Percentiles rank a stretch among this genome's conserved stretches.
Evolutionary conservation across 2,113 vertebrate genomes (phyloP).

Genomic region (Atherinomorus stipes): DNA sequence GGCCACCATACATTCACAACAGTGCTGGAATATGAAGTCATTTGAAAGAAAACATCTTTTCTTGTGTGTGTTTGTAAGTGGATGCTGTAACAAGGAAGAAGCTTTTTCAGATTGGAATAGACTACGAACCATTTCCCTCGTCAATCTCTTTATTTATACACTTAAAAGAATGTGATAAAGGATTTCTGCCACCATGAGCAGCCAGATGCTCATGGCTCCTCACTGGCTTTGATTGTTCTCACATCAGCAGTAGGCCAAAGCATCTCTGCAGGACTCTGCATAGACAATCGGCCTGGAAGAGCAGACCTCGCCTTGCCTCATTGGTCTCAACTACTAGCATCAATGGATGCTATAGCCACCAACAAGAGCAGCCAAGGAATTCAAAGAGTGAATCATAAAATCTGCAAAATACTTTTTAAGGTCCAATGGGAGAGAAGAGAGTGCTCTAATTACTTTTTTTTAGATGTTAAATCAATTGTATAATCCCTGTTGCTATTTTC

Average conservation of each 20-base stretch:
- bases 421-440: constrained; percentile 75
- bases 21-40: too few species aligned
- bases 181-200: constrained; percentile 65
- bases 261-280: constrained; percentile 66
- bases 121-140: constrained; percentile 56
- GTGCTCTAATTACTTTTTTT: constrained; percentile 74
- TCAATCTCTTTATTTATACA: constrained; percentile 63
- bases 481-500: constrained; percentile 81
- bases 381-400: constrained; percentile 88
- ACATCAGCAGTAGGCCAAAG: constrained; percentile 80
- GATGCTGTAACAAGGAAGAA: constrained; percentile 23
- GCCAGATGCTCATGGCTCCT: constrained; percentile 80
- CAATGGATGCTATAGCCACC: constrained; percentile 84
- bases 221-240: constrained; percentile 80
- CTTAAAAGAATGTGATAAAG: constrained; percentile 72
- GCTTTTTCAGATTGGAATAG: constrained; percentile 47
- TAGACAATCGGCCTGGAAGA: constrained; percentile 72
- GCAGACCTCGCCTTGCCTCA: constrained; percentile 75
- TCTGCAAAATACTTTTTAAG: constrained; percentile 80
- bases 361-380: constrained; percentile 84
- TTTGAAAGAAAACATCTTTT: too few species aligned
- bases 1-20: too few species aligned
- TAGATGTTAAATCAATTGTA: constrained; percentile 85
- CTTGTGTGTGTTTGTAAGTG: constrained; percentile 13
- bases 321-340: constrained; percentile 81